Percentiles rank a stretch among this genome's conserved stretches.
Conservation (phyloP, 1,140 invertebrate species). For the Helicoverpa armigera region DNA sequence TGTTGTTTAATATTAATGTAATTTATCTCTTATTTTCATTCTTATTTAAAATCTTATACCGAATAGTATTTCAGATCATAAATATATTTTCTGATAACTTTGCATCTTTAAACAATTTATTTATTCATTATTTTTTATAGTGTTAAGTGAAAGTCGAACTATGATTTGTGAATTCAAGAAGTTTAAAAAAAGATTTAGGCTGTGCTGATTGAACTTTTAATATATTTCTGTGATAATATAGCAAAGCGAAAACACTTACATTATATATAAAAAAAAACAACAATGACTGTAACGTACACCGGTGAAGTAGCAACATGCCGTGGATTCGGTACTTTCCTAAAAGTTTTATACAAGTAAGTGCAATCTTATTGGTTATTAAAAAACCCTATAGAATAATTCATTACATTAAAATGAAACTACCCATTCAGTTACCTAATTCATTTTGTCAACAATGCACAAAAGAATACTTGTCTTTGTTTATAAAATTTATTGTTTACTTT, state of each 20-base stretch:
- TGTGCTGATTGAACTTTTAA: neutral
- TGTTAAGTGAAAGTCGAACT: slow-evolving; percentile 22
- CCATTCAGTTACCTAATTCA: too few relatives aligned
- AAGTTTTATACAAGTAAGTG: slow-evolving; percentile 92
- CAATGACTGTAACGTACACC: slow-evolving; percentile 96
- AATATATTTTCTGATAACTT: too few relatives aligned
- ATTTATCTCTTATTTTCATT: too few relatives aligned
- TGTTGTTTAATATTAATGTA: too few relatives aligned
- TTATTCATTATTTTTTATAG: neutral
- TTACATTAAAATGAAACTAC: too few relatives aligned
- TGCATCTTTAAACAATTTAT: neutral
- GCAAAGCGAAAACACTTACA: too few relatives aligned
- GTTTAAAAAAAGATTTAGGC: neutral
- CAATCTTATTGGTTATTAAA: neutral
- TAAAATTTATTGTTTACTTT: too few relatives aligned
- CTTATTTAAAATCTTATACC: too few relatives aligned
- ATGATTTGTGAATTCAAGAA: slow-evolving; percentile 12
- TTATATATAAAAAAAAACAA: slow-evolving; percentile 4
- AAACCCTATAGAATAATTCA: too few relatives aligned
- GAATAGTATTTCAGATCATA: too few relatives aligned
- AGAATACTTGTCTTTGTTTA: too few relatives aligned
- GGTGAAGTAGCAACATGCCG: slow-evolving; percentile 95
- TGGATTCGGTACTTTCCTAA: slow-evolving; percentile 92
- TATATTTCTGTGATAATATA: slow-evolving; percentile 55
- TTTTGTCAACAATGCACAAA: too few relatives aligned